Percentiles rank a stretch among this genome's conserved stretches.
phyloP scores from a whole-genome alignment of 2,113 vertebrate genomes.

The Coracopsis vasa region DNA sequence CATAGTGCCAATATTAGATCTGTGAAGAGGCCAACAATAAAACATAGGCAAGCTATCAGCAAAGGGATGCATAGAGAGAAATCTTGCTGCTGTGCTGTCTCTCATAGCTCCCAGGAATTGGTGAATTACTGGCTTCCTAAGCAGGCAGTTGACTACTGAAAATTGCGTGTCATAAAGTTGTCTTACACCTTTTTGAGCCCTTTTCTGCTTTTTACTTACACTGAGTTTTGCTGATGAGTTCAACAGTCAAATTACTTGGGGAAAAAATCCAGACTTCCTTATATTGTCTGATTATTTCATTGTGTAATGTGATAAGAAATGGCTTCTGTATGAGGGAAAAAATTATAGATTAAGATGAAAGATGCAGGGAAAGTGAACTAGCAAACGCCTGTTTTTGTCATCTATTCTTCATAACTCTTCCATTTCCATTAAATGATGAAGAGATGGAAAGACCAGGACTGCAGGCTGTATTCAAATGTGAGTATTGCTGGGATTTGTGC shows the following conservation, averaged over 20 bases:
- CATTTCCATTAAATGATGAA: background rate
- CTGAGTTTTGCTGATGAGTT: background rate
- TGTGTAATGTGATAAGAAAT: background rate
- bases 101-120: background rate
- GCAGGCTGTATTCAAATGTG: background rate
- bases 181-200: background rate
- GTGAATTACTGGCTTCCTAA: background rate
- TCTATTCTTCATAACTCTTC: background rate
- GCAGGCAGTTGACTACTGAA: background rate
- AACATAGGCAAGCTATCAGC: background rate
- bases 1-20: background rate
- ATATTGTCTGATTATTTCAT: background rate
- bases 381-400: background rate
- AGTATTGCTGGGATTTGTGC: background rate
- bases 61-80: background rate
- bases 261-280: background rate
- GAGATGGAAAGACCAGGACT: background rate
- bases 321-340: background rate
- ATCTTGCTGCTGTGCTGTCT: background rate
- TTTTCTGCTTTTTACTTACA: background rate
- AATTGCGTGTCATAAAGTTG: background rate
- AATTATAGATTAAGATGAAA: background rate
- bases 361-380: background rate
- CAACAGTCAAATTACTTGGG: background rate
- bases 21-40: background rate